Evolutionary conservation across 2,113 vertebrate species (phyloP).

Genomic region (Calyptomena viridis): DNA sequence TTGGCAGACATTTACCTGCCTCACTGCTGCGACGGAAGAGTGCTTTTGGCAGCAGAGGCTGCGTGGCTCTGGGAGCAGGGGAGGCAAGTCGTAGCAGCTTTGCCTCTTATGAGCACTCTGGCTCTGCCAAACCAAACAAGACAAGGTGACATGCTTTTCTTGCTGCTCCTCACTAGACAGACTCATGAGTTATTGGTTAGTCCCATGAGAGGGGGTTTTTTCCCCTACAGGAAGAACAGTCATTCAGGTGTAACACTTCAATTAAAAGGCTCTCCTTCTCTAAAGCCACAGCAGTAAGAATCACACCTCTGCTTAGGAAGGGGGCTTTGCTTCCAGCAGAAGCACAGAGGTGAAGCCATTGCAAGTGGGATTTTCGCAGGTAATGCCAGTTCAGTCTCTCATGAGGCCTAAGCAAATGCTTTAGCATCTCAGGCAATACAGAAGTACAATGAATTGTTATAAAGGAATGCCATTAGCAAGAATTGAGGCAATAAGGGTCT

Average conservation of each 20-base stretch:
- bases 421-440: neutral
- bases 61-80: neutral
- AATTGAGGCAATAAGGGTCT: neutral
- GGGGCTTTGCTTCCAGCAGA: neutral
- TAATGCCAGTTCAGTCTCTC: neutral
- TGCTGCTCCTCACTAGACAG: neutral
- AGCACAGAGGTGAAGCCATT: neutral
- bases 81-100: constrained; percentile 63
- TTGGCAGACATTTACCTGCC: constrained; percentile 55
- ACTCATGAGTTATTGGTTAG: constrained; percentile 24
- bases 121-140: constrained; percentile 52
- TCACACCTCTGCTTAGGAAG: neutral
- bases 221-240: constrained; percentile 8
- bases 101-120: neutral
- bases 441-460: neutral
- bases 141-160: neutral
- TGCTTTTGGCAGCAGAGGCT: neutral
- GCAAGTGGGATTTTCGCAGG: neutral
- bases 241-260: constrained; percentile 7
- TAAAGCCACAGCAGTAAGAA: neutral
- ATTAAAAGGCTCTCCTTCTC: constrained; percentile 42
- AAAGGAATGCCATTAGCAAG: neutral
- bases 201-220: neutral
- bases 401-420: neutral
- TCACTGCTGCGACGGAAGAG: neutral